Evolutionary conservation across 2,888 invertebrate species (phyloP), one percentile per base, ranked within the genome.

Genomic region (Adineta ricciae): DNA sequence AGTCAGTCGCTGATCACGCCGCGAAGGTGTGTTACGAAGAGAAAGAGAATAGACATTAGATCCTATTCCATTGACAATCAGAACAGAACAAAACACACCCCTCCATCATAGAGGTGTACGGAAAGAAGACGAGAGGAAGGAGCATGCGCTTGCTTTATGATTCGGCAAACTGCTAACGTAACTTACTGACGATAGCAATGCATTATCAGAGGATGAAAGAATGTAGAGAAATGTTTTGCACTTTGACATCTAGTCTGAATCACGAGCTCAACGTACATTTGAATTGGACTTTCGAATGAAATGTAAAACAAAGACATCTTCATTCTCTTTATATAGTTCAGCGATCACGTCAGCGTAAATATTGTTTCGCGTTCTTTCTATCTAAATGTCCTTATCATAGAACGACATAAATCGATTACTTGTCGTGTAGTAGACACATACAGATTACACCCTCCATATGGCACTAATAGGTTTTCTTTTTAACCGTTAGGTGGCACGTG

Each of bases 11-110:
- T 32, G 64, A 64, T 64, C 64, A 64, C 64, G 32, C 64, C 27
- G 32, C 5, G 2, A 16, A 16, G 16, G 14, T 64, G 27, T 64
- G 16, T 32, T n/a, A 64, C 4, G 24, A 32, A 27, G 19, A 16
- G 19, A 14, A 64, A 56, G 32, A 64, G 32, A 64, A 11, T 14
- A 64, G 9, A 32, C 64, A 32, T 0, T 19, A 8, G 64, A 32
- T 32, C 64, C 27, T 64, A 64, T 32, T 32, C 19, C 32, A 32
- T 32, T 16, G 27, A 3, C 64, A 19, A 64, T 64, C 64, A 4
- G 64, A 32, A 64, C 64, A 64, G 64, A 64, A 64, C 64, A 64
- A 16, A 64, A 64, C 64, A 64, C 64, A 64, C 64, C 64, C 64
- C 64, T 14, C 5, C 27, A 64, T 64, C 32, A 19, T 14, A 64